These are phyloP conservation scores for Bucorvus abyssinicus DNA, from an alignment of 2,797 vertebrate species.

Conservation along the genomic window DNA sequence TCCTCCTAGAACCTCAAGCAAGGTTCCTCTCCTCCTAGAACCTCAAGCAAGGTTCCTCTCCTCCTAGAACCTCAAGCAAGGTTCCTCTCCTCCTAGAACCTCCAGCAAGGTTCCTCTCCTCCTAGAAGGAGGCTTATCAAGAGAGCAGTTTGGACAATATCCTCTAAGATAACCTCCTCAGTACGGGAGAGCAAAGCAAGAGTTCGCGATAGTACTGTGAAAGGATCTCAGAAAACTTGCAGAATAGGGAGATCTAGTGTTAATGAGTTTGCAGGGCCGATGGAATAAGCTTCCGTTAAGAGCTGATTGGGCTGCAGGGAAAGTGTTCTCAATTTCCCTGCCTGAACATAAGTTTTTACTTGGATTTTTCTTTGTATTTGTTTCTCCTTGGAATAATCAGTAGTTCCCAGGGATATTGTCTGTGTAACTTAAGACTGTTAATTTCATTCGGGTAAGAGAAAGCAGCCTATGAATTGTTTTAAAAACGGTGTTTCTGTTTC, in stretches of 20 bases:
- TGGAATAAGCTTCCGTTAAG: not conserved
- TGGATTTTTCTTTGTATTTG: not conserved
- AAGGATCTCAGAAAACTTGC: not conserved
- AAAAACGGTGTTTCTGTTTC: not conserved
- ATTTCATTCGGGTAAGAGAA: not conserved
- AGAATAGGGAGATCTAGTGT: not conserved
- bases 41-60: no score
- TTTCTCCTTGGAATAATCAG: not conserved
- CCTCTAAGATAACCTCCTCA: not conserved
- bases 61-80: rapidly evolving
- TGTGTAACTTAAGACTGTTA: not conserved
- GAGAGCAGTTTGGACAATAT: not conserved
- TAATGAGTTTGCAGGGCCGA: not conserved
- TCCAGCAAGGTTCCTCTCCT: not conserved
- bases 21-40: not conserved
- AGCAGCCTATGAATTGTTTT: not conserved
- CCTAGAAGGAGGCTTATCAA: not conserved
- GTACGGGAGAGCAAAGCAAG: not conserved
- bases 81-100: not conserved
- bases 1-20: not conserved
- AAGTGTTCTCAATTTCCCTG: not conserved
- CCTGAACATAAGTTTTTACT: not conserved
- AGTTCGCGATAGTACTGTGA: not conserved
- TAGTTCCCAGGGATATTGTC: not conserved
- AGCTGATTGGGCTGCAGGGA: not conserved